These are phyloP conservation scores for Anguilla rostrata DNA, from an alignment of 2,113 vertebrate species.

Conservation along the genomic window DNA sequence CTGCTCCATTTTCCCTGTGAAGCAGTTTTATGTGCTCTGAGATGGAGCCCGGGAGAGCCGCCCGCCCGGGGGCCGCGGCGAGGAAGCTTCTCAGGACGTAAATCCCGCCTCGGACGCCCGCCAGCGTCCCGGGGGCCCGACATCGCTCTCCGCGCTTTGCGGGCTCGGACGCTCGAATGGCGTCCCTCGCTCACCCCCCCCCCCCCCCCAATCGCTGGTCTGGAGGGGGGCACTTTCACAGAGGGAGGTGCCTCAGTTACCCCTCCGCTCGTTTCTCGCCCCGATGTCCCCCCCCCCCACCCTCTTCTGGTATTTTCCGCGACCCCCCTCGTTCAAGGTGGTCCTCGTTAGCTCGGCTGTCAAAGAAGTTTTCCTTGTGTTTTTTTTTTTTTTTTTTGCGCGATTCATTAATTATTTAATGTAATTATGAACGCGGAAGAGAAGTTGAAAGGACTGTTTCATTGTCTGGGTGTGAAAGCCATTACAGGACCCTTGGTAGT, in stretches of 20 bases:
- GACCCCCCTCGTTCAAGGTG: neutral
- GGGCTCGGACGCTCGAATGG: slow-evolving; percentile 56
- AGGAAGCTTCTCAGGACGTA: slow-evolving; percentile 59
- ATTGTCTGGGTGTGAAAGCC: slow-evolving; percentile 9
- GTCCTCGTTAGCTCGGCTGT: neutral
- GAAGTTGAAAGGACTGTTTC: slow-evolving; percentile 22
- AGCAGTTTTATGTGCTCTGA: slow-evolving; percentile 67
- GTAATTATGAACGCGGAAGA: slow-evolving; percentile 8
- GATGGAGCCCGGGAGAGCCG: slow-evolving; percentile 66
- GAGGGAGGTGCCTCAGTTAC: slow-evolving; percentile 44
- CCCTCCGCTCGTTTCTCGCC: slow-evolving; percentile 7
- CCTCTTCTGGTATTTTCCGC: neutral
- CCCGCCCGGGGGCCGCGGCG: slow-evolving; percentile 57
- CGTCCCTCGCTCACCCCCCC: slow-evolving; percentile 16
- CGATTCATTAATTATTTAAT: slow-evolving; percentile 25
- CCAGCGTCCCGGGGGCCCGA: slow-evolving; percentile 52
- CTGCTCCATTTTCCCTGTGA: slow-evolving; percentile 51
- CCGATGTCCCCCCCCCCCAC: neutral
- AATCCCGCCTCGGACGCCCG: slow-evolving; percentile 58
- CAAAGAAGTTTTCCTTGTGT: neutral
- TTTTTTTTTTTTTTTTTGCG: neutral
- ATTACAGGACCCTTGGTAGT: slow-evolving; percentile 16
- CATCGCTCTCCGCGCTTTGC: slow-evolving; percentile 60
- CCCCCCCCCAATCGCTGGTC: slow-evolving; percentile 27
- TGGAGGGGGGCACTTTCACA: neutral